Percentiles rank a stretch among this genome's conserved stretches.
These are phyloP conservation scores for Thaleichthys pacificus DNA, from an alignment of 2,797 vertebrate species.

Conservation along the genomic window DNA sequence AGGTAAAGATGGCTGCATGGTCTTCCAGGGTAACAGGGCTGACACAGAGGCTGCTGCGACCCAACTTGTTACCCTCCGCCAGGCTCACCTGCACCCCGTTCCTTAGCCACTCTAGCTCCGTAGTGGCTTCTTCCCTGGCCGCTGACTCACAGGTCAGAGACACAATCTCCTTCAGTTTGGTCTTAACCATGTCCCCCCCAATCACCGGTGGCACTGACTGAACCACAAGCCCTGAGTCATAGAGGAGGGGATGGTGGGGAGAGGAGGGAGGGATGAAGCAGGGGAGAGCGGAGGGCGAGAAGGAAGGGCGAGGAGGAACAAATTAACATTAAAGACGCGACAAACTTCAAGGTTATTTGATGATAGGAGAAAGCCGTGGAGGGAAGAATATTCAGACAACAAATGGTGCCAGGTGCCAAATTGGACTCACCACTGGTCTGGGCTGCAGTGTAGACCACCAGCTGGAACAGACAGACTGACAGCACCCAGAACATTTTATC, in stretches of 20 bases:
- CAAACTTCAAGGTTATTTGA: not conserved
- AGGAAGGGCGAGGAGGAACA: not conserved
- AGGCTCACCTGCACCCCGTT: conserved; percentile 66
- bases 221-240: conserved; percentile 48
- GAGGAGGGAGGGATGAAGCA: not conserved
- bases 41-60: conserved; percentile 82
- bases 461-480: conserved; percentile 31
- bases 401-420: not conserved
- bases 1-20: conserved; percentile 79
- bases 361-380: not conserved
- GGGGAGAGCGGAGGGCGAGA: too few species aligned
- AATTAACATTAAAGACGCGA: too few species aligned
- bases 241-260: not conserved
- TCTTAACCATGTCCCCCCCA: conserved; percentile 44
- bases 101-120: conserved; percentile 85
- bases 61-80: conserved; percentile 73
- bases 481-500: conserved; percentile 50
- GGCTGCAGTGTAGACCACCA: conserved; percentile 42
- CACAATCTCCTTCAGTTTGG: conserved; percentile 43
- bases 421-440: conserved; percentile 53
- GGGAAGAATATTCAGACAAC: not conserved
- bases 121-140: not conserved
- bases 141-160: conserved; percentile 61
- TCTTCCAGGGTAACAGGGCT: conserved; percentile 71
- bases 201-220: conserved; percentile 13